Percentiles rank a stretch among this genome's conserved stretches.
Evolutionary conservation across 53 echinoderm and acorn worm genomes (phyloP).

Genomic region (Echinarachnius parma): DNA sequence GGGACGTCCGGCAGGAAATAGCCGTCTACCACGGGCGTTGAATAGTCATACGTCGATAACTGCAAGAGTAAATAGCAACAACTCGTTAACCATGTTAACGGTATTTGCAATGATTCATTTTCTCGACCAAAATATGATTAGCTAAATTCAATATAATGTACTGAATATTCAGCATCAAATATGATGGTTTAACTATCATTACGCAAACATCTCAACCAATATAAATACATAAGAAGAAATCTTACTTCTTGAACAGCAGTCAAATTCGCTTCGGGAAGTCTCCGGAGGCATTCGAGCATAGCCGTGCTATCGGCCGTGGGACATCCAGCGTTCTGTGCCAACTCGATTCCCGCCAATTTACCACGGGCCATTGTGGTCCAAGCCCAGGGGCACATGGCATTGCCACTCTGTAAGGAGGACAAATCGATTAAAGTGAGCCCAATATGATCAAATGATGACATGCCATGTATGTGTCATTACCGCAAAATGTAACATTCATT

Average conservation of each 20-base stretch:
- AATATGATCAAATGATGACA: background rate
- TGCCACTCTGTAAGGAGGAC: conserved; percentile 15
- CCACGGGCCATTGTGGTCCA: conserved; percentile 19
- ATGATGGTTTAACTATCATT: no score
- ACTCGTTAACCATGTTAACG: no score
- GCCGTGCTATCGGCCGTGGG: background rate
- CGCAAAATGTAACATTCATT: no score
- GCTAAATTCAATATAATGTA: no score
- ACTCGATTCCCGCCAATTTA: background rate
- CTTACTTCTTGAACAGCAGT: conserved; percentile 1
- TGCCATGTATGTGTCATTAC: background rate
- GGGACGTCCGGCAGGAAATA: conserved; percentile 59
- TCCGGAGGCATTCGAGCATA: conserved; percentile 17
- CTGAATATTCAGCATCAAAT: no score
- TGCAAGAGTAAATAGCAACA: background rate
- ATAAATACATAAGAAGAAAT: no score
- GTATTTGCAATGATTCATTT: no score
- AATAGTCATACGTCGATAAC: background rate
- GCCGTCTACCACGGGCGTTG: conserved; percentile 62
- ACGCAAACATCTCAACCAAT: no score
- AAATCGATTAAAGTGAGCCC: background rate
- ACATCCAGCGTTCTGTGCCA: conserved; percentile 1
- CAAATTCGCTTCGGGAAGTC: background rate
- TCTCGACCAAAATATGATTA: no score
- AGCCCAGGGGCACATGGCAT: conserved; percentile 21